Evolutionary conservation across 2,113 vertebrate genomes (phyloP).

Genomic region (Ochotona curzoniae): DNA sequence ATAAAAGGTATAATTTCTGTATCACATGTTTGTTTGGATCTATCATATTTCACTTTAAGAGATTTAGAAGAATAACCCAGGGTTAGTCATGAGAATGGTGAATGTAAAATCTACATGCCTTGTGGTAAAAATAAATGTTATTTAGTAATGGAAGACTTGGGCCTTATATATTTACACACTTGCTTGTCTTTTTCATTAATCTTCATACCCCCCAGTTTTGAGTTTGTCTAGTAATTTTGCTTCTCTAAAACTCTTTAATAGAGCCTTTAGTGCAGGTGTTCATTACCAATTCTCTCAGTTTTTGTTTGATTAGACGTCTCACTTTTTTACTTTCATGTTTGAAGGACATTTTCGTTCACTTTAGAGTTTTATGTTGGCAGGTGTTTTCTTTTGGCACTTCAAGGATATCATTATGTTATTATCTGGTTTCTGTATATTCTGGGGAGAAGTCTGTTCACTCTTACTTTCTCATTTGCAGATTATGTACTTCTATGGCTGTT

Average conservation of each 20-base stretch:
- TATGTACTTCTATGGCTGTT: not conserved
- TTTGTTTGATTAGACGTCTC: slow-evolving; percentile 55
- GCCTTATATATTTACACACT: not conserved
- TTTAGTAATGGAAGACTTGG: not conserved
- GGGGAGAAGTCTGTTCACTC: not conserved
- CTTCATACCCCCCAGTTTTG: not conserved
- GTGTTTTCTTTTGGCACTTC: slow-evolving; percentile 49
- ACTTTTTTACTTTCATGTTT: slow-evolving; percentile 30
- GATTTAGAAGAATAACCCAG: not conserved
- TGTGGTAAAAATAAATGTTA: not conserved
- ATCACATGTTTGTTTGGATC: not conserved
- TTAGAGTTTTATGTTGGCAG: slow-evolving; percentile 43
- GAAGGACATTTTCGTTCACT: slow-evolving; percentile 40
- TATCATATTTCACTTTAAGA: not conserved
- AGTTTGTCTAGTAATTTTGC: not conserved
- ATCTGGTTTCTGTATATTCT: slow-evolving; percentile 2
- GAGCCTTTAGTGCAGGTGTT: slow-evolving; percentile 2
- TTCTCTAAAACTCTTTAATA: slow-evolving; percentile 28
- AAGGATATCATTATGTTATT: not conserved
- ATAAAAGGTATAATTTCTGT: not conserved
- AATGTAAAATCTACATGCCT: not conserved
- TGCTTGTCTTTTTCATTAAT: not conserved
- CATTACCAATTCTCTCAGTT: slow-evolving; percentile 31
- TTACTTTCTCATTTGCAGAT: slow-evolving; percentile 18
- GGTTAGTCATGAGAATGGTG: not conserved